Evolutionary conservation across 1,140 invertebrate genomes (phyloP).

Genomic region (Archivesica marissinica): DNA sequence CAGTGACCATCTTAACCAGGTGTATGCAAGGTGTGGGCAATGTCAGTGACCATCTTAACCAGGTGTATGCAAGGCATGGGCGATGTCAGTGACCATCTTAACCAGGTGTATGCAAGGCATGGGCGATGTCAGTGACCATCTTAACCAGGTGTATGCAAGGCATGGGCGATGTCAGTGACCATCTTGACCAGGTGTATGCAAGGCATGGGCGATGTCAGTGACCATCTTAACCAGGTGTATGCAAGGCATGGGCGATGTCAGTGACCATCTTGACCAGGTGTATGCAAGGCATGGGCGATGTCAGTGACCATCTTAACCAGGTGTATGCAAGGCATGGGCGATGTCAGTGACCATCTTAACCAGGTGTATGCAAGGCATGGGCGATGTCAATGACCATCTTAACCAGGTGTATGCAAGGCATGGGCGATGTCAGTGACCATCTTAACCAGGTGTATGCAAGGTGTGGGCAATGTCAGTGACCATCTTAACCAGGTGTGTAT

Average conservation of each 20-base stretch:
- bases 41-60: too few relatives aligned
- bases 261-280: too few relatives aligned
- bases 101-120: background rate
- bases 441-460: too few relatives aligned
- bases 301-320: too few relatives aligned
- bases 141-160: too few relatives aligned
- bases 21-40: background rate
- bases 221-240: too few relatives aligned
- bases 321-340: background rate
- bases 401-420: background rate
- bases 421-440: background rate
- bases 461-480: background rate
- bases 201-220: background rate
- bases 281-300: too few relatives aligned
- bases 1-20: too few relatives aligned
- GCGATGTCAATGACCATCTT: too few relatives aligned
- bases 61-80: background rate
- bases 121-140: background rate
- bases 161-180: background rate
- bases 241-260: background rate
- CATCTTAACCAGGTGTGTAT: too few relatives aligned
- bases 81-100: background rate
- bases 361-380: background rate
- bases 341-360: too few relatives aligned
- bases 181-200: too few relatives aligned